Conservation (phyloP, 2,113 vertebrate genomes). For the Riparia riparia region DNA sequence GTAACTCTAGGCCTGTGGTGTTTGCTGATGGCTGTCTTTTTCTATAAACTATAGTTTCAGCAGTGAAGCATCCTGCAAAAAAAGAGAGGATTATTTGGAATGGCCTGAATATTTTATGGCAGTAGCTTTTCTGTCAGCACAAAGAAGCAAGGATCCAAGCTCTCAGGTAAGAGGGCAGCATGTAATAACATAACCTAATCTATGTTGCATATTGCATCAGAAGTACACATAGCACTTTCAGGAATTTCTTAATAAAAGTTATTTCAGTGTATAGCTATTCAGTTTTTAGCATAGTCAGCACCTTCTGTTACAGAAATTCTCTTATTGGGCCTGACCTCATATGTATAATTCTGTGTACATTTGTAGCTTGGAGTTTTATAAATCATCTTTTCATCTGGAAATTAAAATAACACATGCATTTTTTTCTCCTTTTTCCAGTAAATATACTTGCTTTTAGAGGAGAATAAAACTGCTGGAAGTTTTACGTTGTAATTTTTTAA, state of each 20-base stretch:
- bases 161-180: constrained; percentile 83
- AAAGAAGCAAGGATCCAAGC: constrained; percentile 97
- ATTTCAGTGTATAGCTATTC: not conserved
- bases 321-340: not conserved
- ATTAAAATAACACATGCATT: not conserved
- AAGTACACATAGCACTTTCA: not conserved
- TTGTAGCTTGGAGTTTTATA: not conserved
- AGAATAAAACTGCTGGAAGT: not conserved
- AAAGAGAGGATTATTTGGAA: constrained; percentile 93
- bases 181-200: not conserved
- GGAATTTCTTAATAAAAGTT: constrained; percentile 18
- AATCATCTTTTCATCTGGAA: not conserved
- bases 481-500: not conserved
- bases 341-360: not conserved
- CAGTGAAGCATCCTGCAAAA: constrained; percentile 75
- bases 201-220: not conserved
- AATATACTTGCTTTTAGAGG: not conserved
- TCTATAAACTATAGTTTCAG: constrained; percentile 18
- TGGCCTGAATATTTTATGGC: constrained; percentile 99
- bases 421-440: not conserved
- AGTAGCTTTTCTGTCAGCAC: constrained; percentile 95
- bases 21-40: constrained; percentile 3
- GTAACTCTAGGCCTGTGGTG: not conserved
- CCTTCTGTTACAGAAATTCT: constrained; percentile 25
- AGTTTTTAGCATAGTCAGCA: constrained; percentile 1